Conservation (phyloP, 2,888 invertebrate species). For the Villa cingulata region DNA sequence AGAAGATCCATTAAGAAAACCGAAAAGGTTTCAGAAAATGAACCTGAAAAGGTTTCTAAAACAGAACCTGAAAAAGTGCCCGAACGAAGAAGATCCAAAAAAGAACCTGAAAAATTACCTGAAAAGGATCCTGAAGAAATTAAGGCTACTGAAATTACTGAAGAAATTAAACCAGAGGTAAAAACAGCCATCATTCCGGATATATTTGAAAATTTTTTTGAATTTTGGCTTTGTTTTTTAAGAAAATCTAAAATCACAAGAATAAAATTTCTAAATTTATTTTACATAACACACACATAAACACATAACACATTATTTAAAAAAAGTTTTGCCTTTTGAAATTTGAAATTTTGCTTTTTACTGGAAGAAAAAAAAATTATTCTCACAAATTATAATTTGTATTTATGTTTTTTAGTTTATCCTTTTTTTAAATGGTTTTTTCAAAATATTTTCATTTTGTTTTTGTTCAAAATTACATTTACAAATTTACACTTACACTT, state of each 20-base stretch:
- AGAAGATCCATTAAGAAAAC: not conserved
- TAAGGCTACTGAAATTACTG: not conserved
- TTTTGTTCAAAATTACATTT: too few relatives aligned
- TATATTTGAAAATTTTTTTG: not conserved
- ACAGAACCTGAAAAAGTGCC: not conserved
- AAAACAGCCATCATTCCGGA: not conserved
- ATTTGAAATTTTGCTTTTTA: too few relatives aligned
- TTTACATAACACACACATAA: not conserved
- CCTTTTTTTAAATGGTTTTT: too few relatives aligned
- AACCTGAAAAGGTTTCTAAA: not conserved
- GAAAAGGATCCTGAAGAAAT: not conserved
- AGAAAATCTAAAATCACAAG: too few relatives aligned
- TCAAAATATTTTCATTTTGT: too few relatives aligned
- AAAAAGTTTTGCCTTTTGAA: not conserved
- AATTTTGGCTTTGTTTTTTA: not conserved
- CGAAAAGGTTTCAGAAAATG: not conserved
- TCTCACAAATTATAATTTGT: too few relatives aligned
- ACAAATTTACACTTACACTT: too few relatives aligned
- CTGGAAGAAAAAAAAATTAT: too few relatives aligned
- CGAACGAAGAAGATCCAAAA: not conserved
- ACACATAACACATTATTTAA: not conserved
- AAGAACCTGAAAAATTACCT: not conserved
- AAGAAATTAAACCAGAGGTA: not conserved
- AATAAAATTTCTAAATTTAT: not conserved
- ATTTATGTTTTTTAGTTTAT: too few relatives aligned